These are phyloP conservation scores for Ibycter americanus DNA, from an alignment of 2,797 vertebrate genomes.

Conservation along the genomic window DNA sequence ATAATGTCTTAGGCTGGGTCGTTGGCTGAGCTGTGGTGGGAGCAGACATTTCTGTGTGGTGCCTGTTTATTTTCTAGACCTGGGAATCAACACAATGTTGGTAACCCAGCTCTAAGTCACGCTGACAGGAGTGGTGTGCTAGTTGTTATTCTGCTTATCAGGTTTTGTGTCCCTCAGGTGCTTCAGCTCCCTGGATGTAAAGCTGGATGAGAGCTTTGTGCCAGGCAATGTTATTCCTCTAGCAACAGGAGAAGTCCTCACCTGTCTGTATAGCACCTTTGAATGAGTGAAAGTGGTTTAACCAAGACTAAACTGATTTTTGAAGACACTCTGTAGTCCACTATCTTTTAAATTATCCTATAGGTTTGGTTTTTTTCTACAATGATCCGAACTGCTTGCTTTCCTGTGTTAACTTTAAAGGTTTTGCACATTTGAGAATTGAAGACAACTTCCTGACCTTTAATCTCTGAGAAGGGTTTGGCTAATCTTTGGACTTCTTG, in stretches of 20 bases:
- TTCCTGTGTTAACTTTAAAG: neutral
- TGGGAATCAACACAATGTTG: neutral
- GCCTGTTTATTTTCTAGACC: neutral
- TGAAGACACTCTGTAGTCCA: neutral
- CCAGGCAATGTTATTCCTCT: neutral
- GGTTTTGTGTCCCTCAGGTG: neutral
- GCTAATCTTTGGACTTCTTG: neutral
- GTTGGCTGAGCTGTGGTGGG: neutral
- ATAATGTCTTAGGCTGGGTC: neutral
- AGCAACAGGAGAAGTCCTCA: neutral
- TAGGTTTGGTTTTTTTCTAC: neutral
- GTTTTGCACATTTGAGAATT: neutral
- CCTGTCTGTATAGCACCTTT: neutral
- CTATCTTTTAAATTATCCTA: neutral
- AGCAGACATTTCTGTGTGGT: neutral
- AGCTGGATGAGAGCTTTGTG: neutral
- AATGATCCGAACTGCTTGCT: neutral
- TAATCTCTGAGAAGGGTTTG: neutral
- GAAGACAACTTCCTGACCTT: neutral
- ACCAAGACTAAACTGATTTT: neutral
- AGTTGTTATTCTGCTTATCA: fast-evolving
- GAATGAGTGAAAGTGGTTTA: neutral
- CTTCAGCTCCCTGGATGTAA: neutral
- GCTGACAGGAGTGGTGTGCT: neutral
- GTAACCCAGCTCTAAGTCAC: neutral